phyloP scores from a whole-genome alignment of 2,888 invertebrate genomes.

The Eristalis intricaria region DNA sequence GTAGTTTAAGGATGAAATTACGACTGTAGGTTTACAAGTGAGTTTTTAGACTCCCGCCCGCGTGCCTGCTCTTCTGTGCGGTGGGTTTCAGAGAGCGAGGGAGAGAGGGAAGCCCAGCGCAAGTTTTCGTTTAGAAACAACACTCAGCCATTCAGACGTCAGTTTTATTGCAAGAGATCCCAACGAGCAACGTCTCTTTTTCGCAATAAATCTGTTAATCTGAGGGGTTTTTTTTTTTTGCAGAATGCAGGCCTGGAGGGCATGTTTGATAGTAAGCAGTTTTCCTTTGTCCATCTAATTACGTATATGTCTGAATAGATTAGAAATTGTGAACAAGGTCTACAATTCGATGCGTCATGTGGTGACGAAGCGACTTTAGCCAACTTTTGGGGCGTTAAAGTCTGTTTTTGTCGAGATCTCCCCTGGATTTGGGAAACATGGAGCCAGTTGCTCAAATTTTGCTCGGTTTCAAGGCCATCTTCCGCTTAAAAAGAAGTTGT shows the following conservation, averaged over 20 bases:
- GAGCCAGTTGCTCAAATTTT: no score
- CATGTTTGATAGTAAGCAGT: background rate
- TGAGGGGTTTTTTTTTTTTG: background rate
- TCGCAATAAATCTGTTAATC: background rate
- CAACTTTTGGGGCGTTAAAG: no score
- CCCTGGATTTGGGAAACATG: no score
- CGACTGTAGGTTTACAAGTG: constrained; percentile 68
- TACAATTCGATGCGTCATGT: background rate
- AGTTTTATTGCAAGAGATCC: background rate
- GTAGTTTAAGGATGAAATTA: constrained; percentile 69
- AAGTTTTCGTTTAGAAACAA: background rate
- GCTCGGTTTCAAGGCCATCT: no score
- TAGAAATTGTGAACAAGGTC: background rate
- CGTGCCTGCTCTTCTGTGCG: background rate
- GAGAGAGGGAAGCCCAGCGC: background rate
- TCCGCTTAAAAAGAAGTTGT: no score
- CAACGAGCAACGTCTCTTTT: background rate
- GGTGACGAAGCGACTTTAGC: no score
- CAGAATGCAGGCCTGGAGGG: background rate
- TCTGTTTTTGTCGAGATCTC: no score
- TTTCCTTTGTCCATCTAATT: background rate
- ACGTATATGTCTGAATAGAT: background rate
- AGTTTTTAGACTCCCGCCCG: constrained; percentile 56
- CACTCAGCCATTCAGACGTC: background rate
- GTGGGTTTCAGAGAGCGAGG: background rate